phyloP scores from a whole-genome alignment of 2,888 invertebrate genomes.

The Liodrosophila aerea region DNA sequence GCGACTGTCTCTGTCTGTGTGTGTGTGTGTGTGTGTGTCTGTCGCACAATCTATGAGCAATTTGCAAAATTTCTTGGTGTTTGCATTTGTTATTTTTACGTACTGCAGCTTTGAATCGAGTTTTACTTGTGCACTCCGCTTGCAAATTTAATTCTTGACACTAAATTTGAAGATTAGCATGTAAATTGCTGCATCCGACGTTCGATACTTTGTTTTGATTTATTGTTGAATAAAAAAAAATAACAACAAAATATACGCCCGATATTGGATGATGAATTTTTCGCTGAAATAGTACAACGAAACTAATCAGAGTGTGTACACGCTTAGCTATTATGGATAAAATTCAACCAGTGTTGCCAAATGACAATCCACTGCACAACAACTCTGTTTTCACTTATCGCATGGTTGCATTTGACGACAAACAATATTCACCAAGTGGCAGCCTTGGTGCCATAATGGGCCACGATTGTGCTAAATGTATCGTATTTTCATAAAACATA shows the following conservation, averaged over 20 bases:
- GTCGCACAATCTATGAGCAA: constrained; percentile 20
- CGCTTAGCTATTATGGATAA: constrained; percentile 28
- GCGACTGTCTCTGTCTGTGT: background rate
- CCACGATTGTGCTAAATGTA: too few species aligned
- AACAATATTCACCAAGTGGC: constrained; percentile 17
- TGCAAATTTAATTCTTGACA: constrained; percentile 23
- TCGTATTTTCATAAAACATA: too few species aligned
- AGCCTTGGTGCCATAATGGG: too few species aligned
- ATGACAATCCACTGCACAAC: background rate
- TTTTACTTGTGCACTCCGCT: constrained; percentile 31
- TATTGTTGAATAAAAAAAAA: constrained; percentile 51
- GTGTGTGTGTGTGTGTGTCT: background rate
- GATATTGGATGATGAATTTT: constrained; percentile 55
- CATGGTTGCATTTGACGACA: constrained; percentile 21
- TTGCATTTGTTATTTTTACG: constrained; percentile 50
- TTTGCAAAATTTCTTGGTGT: constrained; percentile 39
- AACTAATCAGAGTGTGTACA: constrained; percentile 51
- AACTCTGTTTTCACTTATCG: constrained; percentile 14
- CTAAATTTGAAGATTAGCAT: constrained; percentile 27
- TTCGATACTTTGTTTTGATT: constrained; percentile 32
- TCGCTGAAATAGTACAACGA: constrained; percentile 55
- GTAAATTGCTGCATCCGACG: constrained; percentile 33
- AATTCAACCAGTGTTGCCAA: constrained; percentile 29
- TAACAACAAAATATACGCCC: constrained; percentile 50
- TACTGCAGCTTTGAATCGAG: constrained; percentile 46